Base-by-base conservation (phyloP, 2,888 invertebrate genomes). In the Trypoxylon attenuatum region DNA sequence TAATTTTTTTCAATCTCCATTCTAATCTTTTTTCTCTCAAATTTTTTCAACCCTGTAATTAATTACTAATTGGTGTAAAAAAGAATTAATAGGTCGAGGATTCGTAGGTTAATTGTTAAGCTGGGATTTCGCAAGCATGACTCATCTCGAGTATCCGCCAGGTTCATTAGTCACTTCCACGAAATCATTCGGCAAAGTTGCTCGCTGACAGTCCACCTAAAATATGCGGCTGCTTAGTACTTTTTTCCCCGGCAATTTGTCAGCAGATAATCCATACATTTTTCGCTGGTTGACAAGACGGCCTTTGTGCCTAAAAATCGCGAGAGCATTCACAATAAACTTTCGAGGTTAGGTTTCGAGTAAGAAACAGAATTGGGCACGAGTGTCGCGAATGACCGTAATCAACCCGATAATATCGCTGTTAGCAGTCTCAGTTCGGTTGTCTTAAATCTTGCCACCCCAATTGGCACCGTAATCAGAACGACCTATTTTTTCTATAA, bases 401-500 rank as follows among this genome's bases (percentile, higher is more conserved):
- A 18, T 13, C 22, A 29, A 8, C 49, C 27, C 33, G 51, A 57
- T 69, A 71, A 71, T 71, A 49, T 52, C 23, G 47, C 61, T 51
- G 66, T 71, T 70, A 58, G 58, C 57, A 65, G 61, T 67, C 63
- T 10, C n/a, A 41, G 43, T 51, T 29, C 61, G 56, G 57, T 38
- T 52, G 53, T 59, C 51, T 25, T 71, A 67, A 70, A 58, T 67
- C 65, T 46, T 13, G 50, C 23, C 22, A 57, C 66, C 66, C 58
- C 57, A 58, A 23, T 8, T 38, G 46, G 27, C 42, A 27, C 56
- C 66, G 69, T 65, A 70, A 72, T 74, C 71, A 74, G 71, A 76
- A n/a, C n/a, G n/a, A n/a, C n/a, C n/a, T n/a, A n/a, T n/a, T n/a
- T n/a, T n/a, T n/a, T n/a, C n/a, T n/a, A n/a, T n/a, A n/a, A n/a